Percentiles rank a stretch among this genome's conserved stretches.
Conservation (phyloP, 2,888 invertebrate genomes). For the Polydrusus tereticollis region DNA sequence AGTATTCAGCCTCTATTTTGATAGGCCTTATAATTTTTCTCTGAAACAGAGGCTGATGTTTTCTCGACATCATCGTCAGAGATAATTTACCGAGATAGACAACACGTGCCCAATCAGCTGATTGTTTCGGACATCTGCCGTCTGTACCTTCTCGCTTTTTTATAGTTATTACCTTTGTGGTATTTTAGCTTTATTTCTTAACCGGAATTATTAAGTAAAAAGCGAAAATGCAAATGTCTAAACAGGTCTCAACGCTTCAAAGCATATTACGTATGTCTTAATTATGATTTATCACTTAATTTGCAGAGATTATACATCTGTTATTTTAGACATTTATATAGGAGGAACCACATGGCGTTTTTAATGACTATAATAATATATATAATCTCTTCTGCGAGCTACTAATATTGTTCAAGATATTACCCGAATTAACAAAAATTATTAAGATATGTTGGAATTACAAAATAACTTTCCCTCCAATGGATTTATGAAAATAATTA, state of each 20-base stretch:
- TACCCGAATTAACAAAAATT: too few species aligned
- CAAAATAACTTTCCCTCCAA: too few species aligned
- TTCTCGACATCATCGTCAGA: conserved; percentile 22
- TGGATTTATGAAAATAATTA: too few species aligned
- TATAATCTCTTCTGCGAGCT: background rate
- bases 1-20: conserved; percentile 14
- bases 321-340: background rate
- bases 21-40: background rate
- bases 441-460: too few species aligned
- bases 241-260: background rate
- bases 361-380: background rate
- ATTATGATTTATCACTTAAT: conserved; percentile 8
- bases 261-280: background rate
- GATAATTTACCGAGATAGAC: conserved; percentile 43
- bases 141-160: conserved; percentile 40
- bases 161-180: conserved; percentile 40
- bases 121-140: conserved; percentile 54
- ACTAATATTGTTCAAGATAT: background rate
- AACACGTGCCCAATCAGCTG: conserved; percentile 56
- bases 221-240: conserved; percentile 13
- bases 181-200: conserved; percentile 23
- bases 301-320: background rate
- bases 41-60: conserved; percentile 38
- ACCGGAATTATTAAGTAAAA: conserved; percentile 11
- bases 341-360: conserved; percentile 11